Base-by-base conservation (phyloP, 2,113 vertebrate species). In the Prolemur simus region DNA sequence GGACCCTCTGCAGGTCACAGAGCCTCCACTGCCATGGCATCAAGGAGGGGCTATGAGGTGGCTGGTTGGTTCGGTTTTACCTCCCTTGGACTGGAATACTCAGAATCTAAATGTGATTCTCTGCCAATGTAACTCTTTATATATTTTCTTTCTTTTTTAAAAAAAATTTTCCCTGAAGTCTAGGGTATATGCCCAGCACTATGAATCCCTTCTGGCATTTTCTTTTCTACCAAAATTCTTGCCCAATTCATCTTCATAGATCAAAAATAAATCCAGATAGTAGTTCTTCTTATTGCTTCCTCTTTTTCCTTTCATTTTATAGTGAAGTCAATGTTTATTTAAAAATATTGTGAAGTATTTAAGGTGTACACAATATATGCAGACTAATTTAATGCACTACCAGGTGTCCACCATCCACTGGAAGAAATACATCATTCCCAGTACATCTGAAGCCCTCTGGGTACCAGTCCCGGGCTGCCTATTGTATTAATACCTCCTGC, bases 221-320 rank as follows among this genome's bases (percentile, higher is more conserved):
- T 86, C 84, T 32, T 82, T 89, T 85, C 87, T 82, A 37, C 66
- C 49, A 52, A 76, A 73, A 58, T 21, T 76, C 58, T 42, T 91
- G 76, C 23, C 25, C 39, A 32, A 88, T 76, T 69, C 32, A 66
- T 91, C 71, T 81, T 82, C 78, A 60, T 32, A 54, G 49, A 87
- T 89, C 71, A 85, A 91, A 91, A 82, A 17, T 82, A 92, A 92
- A 90, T 78, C 52, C 74, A 92, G 84, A 85, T 34, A 34, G 4
- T 14, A 68, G 52, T 25, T 89, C 54, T 32, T 5, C 2, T 93
- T 81, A 89, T 18, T 82, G 23, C 23, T 64, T 87, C 54, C 17
- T 87, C 11, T 52, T 77, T 92, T 60, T 49, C 58, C 47, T 78
- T 88, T 93, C 45, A 60, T 85, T 91, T 83, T 18, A 74, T 42